Evolutionary conservation across 2,888 invertebrate genomes (phyloP), one percentile per base, ranked within the genome.

Genomic region (Sinodicranocentrus sp.): DNA sequence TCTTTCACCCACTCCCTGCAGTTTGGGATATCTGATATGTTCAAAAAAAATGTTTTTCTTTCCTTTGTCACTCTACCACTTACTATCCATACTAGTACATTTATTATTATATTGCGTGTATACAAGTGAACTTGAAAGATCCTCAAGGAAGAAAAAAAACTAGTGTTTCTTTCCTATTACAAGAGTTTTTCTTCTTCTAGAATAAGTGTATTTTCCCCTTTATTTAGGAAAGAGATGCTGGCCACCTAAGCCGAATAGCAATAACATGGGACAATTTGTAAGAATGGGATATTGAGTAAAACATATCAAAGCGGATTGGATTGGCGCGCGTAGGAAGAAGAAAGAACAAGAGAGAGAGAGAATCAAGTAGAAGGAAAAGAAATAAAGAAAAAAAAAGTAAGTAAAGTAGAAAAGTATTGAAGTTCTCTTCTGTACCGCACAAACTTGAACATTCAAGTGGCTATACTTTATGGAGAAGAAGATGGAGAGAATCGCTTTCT

Each of bases 271-370:
- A 68, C 68, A 68, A 68, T 68, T 68, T 68, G 52, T 68, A 68
- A 33, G 39, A 68, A 68, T 68, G 25, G 48, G 48, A 68, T 68
- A 48, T 48, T 26, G 52, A 52, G 68, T 68, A 68, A 65, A 65
- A 23, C 65, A 65, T 65, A 73, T 73, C 73, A 73, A 73, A 68
- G 61, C 61, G 59, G 67, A 84, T 73, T 78, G 77, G 61, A 78
- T 84, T 77, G 72, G 61, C 33, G 67, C 54, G 67, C 52, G 54
- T 67, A 70, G 23, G 54, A 73, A 61, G 63, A 72, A 54, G 33
- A 48, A 77, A 43, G 48, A 39, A 54, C 33, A 72, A 65, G 61
- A 78, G 39, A 76, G 52, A 75, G 63, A 63, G 59, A 75, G 52
- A 68, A 68, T 68, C 63, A 63, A 63, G 17, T 63, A 65, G 28